These are phyloP conservation scores for Euplexia lucipara DNA, from an alignment of 2,888 invertebrate species.

Conservation along the genomic window DNA sequence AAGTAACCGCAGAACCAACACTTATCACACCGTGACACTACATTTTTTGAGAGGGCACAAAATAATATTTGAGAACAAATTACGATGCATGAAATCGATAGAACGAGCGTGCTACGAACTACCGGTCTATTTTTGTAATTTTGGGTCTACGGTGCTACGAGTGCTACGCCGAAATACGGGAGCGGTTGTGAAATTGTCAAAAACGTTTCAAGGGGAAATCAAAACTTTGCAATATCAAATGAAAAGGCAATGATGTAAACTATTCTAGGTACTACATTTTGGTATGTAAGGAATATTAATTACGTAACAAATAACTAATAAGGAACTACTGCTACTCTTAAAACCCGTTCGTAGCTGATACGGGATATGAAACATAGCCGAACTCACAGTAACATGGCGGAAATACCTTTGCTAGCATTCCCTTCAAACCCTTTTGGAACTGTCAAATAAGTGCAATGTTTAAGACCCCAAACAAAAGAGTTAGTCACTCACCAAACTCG, in stretches of 20 bases:
- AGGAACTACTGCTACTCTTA: constrained; percentile 5
- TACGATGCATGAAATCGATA: constrained; percentile 4
- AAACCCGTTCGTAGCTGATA: constrained; percentile 9
- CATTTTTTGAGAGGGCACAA: not conserved
- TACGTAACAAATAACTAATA: constrained; percentile 4
- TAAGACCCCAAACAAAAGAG: constrained; percentile 51
- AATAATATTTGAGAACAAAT: constrained; percentile 11
- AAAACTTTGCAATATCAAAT: too few species aligned
- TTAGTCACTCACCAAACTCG: constrained; percentile 64
- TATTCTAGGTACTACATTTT: not conserved
- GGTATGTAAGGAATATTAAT: not conserved
- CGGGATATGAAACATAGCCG: not conserved
- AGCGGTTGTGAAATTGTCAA: not conserved
- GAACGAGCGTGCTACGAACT: constrained; percentile 20
- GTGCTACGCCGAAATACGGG: constrained; percentile 58
- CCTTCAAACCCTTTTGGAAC: constrained; percentile 19
- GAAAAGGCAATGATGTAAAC: too few species aligned
- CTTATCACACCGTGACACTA: constrained; percentile 1
- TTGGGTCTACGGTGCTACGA: constrained; percentile 64
- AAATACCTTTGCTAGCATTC: constrained; percentile 18
- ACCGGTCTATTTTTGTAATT: constrained; percentile 37
- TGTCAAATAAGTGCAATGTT: constrained; percentile 37
- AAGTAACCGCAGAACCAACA: not conserved
- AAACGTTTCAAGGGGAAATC: not conserved
- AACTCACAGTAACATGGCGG: constrained; percentile 1